Evolutionary conservation across 2,888 invertebrate genomes (phyloP), one percentile per base, ranked within the genome.

Genomic region (Conops quadrifasciatus): DNA sequence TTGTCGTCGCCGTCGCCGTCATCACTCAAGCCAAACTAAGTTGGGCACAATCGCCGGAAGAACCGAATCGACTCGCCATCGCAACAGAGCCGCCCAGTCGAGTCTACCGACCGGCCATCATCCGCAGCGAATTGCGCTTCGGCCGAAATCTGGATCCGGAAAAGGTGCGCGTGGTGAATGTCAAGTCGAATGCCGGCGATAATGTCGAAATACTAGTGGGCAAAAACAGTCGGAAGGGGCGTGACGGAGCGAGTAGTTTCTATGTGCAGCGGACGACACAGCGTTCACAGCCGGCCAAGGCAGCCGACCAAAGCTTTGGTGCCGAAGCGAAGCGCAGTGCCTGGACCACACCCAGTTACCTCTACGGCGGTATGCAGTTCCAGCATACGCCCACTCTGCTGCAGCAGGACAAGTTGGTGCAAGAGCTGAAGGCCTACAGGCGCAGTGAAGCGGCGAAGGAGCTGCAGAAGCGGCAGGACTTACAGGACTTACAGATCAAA

Each of bases 81-180:
- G 49, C 2, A 49, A 19, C 49, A 7, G 49, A 49, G 49, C 45
- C 45, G 45, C 59, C 45, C 5, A 36, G 9, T 36, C 21, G 71
- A n/a, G 4, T 67, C 56, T 75, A 78, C 2, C 80, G 80, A 47
- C 90, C 92, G 5, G 87, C 91, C 70, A 88, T 91, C 58, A 89
- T 93, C 26, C 88, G 93, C 72, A 93, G 93, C 0, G 91, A 93
- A 82, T 87, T 93, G 58, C 92, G 93, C 82, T 93, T 93, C 24
- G 91, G 93, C 1, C 88, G 94, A 73, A 93, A 92, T 81, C 87
- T 94, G 19, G 90, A 92, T 82, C 93, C 94, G 0, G 91, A 91
- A 28, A 84, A 92, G 75, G 93, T 92, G 62, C 92, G 93, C 81
- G 92, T 93, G 47, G 86, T 94, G 56, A 92, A 91, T 79, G 93